Evolutionary conservation across 1,140 invertebrate genomes (phyloP), one percentile per base, ranked within the genome.

Genomic region (Cydia amplana): DNA sequence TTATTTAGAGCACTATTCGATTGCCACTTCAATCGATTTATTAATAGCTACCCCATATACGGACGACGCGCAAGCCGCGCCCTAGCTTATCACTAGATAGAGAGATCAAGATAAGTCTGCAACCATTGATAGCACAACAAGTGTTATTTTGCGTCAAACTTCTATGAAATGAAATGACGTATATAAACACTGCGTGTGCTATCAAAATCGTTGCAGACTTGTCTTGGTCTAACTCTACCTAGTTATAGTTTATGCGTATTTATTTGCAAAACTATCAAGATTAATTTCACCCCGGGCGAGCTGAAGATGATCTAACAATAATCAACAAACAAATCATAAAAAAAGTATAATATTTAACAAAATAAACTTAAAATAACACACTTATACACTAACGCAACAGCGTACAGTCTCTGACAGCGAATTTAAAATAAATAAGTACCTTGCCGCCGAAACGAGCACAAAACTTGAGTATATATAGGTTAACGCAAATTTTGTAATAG

Each of bases 341-440:
- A 73, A 73, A 40, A 73, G 20, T 73, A 49, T 73, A 60, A 60
- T 76, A 74, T 77, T 76, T 78, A 74, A 78, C 55, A 73, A 80
- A 72, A 77, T 74, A 75, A 65, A 73, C 76, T 78, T 80, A 77
- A 46, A 76, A 73, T 77, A 79, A 36, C 43, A 77, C 70, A 80
- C 78, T 78, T 79, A 80, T 72, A 80, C 64, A 43, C 10, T 78
- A 78, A 80, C 79, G 79, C 79, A 80, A 80, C 63, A 74, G 78
- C 78, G 74, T 75, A 60, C 79, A 78, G 79, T 80, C 79, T 80
- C 76, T 75, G 70, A 70, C 73, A 67, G 75, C 72, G 63, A 65
- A 49, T 76, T 67, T 74, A 78, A 80, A 80, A 78, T 80, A 80
- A 80, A 78, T 78, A 80, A 80, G 76, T 78, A 80, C 76, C 78